phyloP scores from a whole-genome alignment of 1,140 invertebrate species.

The Arion vulgaris region DNA sequence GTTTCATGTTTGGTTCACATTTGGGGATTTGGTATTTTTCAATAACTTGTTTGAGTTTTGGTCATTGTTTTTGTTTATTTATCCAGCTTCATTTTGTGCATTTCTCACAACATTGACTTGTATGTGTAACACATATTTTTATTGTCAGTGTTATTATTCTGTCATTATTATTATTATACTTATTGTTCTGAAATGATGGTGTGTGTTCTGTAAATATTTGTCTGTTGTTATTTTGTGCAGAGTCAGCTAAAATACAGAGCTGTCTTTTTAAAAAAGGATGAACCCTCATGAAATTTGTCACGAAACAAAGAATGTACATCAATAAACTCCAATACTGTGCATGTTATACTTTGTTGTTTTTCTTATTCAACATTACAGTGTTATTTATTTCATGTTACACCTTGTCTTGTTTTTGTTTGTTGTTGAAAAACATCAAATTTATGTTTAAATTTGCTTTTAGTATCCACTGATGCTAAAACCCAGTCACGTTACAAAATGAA shows the following conservation, averaged over 20 bases:
- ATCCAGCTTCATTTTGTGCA: constrained; percentile 2
- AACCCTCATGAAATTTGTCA: constrained; percentile 20
- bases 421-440: too few relatives aligned
- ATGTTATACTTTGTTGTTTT: background rate
- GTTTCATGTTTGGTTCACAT: background rate
- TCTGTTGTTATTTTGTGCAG: constrained; percentile 9
- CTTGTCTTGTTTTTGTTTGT: too few relatives aligned
- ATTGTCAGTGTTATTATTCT: constrained; percentile 19
- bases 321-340: background rate
- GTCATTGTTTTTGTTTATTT: background rate
- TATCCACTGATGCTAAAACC: too few relatives aligned
- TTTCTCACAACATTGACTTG: constrained; percentile 15
- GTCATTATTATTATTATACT: constrained; percentile 11
- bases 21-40: constrained; percentile 19
- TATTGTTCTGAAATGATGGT: background rate
- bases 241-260: constrained; percentile 7
- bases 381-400: too few relatives aligned
- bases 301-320: background rate
- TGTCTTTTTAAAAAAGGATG: background rate
- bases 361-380: background rate
- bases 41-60: constrained; percentile 26
- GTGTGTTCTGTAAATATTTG: constrained; percentile 4
- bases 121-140: constrained; percentile 23
- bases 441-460: too few relatives aligned
- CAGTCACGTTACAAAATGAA: too few relatives aligned